These are phyloP conservation scores for Mastomys natalensis DNA, from an alignment of 2,113 vertebrate species.

Conservation along the genomic window DNA sequence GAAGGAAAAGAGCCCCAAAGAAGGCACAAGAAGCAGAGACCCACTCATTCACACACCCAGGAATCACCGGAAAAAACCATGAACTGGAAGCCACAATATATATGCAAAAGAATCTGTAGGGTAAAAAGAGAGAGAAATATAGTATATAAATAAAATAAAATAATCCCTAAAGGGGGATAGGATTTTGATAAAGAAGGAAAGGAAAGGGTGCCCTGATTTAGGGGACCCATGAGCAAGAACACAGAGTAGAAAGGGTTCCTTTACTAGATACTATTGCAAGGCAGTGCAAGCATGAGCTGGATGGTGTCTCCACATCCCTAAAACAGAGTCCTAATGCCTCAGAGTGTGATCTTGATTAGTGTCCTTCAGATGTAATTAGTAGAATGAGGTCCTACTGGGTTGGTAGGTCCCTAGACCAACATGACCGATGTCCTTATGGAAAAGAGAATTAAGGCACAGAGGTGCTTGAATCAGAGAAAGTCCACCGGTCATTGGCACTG, in stretches of 20 bases:
- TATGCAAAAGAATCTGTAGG: not conserved
- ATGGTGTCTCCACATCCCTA: not conserved
- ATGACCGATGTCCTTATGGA: not conserved
- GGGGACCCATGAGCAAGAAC: not conserved
- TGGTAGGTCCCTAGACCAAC: not conserved
- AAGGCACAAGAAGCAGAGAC: not conserved
- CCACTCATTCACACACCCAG: too few species aligned
- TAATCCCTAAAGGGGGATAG: not conserved
- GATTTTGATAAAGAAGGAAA: not conserved
- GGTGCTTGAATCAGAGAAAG: not conserved
- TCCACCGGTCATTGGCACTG: rapidly evolving
- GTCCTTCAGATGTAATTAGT: not conserved
- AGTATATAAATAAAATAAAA: not conserved
- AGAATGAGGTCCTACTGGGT: not conserved
- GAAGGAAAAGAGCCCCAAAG: too few species aligned
- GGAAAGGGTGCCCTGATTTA: not conserved
- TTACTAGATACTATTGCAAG: not conserved
- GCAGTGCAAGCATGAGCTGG: too few species aligned
- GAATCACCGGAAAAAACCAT: not conserved
- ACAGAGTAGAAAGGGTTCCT: rapidly evolving
- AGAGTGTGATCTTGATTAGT: not conserved
- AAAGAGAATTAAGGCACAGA: not conserved
- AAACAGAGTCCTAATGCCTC: not conserved
- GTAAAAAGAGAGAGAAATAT: not conserved
- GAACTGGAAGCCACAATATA: not conserved